Percentiles rank a stretch among this genome's conserved stretches.
phyloP scores from a whole-genome alignment of 2,797 vertebrate species.

The Sphaeramia orbicularis region DNA sequence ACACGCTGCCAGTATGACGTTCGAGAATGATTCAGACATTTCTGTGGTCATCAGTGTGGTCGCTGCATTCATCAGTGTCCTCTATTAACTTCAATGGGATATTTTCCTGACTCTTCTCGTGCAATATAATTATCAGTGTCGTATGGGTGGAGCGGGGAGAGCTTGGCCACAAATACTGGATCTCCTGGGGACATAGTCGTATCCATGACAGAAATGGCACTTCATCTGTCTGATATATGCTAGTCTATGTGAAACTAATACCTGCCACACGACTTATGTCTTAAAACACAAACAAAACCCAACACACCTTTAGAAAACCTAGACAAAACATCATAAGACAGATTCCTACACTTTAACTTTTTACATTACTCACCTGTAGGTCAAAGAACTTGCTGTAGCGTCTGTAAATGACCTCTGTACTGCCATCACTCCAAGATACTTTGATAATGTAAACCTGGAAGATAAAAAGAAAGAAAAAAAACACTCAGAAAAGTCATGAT shows the following conservation, averaged over 20 bases:
- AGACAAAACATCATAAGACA: conserved; percentile 44
- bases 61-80: conserved; percentile 57
- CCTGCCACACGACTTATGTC: background rate
- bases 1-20: conserved; percentile 57
- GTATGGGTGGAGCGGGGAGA: conserved; percentile 49
- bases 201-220: conserved; percentile 2
- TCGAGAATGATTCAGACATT: conserved; percentile 76
- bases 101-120: conserved; percentile 60
- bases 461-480: conserved; percentile 28
- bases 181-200: conserved; percentile 17
- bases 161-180: conserved; percentile 9
- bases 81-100: conserved; percentile 56
- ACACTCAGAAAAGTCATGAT: conserved; percentile 8
- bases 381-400: conserved; percentile 99
- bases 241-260: background rate
- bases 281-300: background rate
- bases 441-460: conserved; percentile 98
- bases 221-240: background rate
- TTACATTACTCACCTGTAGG: conserved; percentile 89
- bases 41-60: conserved; percentile 72
- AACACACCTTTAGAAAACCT: background rate
- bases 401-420: conserved; percentile 94
- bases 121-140: conserved; percentile 63
- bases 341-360: background rate
- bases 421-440: conserved; percentile 96